Percentiles rank a stretch among this genome's conserved stretches.
These are phyloP conservation scores for Parochlus steinenii DNA, from an alignment of 2,888 invertebrate genomes.

Conservation along the genomic window DNA sequence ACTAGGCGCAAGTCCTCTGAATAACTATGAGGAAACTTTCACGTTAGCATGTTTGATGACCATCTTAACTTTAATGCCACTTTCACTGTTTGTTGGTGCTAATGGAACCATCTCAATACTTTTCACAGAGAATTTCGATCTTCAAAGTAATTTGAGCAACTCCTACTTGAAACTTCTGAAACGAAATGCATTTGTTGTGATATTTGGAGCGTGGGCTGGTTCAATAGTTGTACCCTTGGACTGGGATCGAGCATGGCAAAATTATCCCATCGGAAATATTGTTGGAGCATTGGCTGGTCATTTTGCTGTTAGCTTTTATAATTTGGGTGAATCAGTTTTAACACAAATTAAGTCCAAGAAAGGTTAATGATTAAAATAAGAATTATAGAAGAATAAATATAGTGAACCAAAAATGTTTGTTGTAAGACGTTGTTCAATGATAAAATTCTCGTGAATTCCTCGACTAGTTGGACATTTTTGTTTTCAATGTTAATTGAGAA, in stretches of 20 bases:
- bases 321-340: too few relatives aligned
- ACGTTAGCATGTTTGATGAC: slow-evolving; percentile 26
- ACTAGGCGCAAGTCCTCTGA: too few relatives aligned
- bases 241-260: slow-evolving; percentile 77
- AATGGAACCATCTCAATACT: slow-evolving; percentile 27
- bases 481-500: too few relatives aligned
- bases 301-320: slow-evolving; percentile 6
- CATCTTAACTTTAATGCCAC: slow-evolving; percentile 26
- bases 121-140: slow-evolving; percentile 28
- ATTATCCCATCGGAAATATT: slow-evolving; percentile 49
- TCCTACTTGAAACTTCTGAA: slow-evolving; percentile 27
- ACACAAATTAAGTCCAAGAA: too few relatives aligned
- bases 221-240: slow-evolving; percentile 68
- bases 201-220: slow-evolving; percentile 64
- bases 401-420: too few relatives aligned
- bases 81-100: slow-evolving; percentile 27
- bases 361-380: too few relatives aligned
- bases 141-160: slow-evolving; percentile 24
- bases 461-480: too few relatives aligned
- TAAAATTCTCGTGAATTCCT: too few relatives aligned
- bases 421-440: too few relatives aligned
- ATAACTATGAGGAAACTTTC: slow-evolving; percentile 28
- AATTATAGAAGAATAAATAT: too few relatives aligned
- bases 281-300: slow-evolving; percentile 40
- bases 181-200: slow-evolving; percentile 27